These are phyloP conservation scores for Andinoacara biseriatus DNA, from an alignment of 2,113 vertebrate species.

Conservation along the genomic window DNA sequence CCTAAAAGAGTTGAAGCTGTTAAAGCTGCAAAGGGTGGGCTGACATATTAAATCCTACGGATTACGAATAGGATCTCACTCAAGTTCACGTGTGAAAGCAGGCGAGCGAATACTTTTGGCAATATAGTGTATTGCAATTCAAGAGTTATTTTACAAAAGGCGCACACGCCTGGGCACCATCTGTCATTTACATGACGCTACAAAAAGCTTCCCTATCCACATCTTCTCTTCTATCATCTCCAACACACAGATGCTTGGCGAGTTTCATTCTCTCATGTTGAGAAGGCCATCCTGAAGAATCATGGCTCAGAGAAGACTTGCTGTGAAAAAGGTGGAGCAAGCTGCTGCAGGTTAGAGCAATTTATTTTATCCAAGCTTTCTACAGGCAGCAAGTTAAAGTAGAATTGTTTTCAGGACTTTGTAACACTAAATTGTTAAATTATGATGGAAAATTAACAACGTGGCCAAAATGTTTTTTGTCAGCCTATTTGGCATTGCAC, in stretches of 20 bases:
- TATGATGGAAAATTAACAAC: neutral
- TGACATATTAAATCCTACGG: too few species aligned
- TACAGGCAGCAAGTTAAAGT: neutral
- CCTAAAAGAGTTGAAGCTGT: too few species aligned
- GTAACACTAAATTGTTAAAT: neutral
- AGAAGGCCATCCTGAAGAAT: slow-evolving; percentile 80
- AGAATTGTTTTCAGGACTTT: neutral
- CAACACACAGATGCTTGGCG: slow-evolving; percentile 73
- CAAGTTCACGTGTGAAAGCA: too few species aligned
- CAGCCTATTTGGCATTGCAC: neutral
- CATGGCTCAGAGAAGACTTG: slow-evolving; percentile 83
- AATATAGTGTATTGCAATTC: neutral
- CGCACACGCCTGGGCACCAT: too few species aligned
- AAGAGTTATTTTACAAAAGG: neutral
- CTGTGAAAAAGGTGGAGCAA: slow-evolving; percentile 65
- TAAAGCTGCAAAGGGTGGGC: too few species aligned
- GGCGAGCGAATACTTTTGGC: too few species aligned
- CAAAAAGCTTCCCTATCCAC: neutral
- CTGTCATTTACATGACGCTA: accelerated
- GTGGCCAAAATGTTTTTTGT: accelerated
- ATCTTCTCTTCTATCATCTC: neutral
- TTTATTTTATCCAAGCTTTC: neutral
- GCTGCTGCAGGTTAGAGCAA: slow-evolving; percentile 80
- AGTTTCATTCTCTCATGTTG: slow-evolving; percentile 83
- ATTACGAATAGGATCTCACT: too few species aligned